phyloP scores from a whole-genome alignment of 2,888 invertebrate genomes.

The Schrankia costaestrigalis region DNA sequence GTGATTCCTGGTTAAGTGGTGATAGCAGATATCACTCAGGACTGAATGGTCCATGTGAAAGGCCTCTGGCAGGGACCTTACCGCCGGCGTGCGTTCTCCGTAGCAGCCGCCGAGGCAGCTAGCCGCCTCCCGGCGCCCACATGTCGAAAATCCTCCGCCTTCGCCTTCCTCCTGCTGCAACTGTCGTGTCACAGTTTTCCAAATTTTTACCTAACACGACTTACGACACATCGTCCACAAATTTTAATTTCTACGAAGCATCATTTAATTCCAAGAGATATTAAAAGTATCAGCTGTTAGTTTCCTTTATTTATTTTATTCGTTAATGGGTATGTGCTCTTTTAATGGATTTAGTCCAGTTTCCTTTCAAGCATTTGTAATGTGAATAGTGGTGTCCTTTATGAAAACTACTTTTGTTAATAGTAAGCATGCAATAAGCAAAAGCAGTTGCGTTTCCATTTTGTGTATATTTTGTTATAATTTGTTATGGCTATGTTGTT shows the following conservation, averaged over 20 bases:
- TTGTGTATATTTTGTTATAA: constrained; percentile 13
- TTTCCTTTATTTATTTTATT: background rate
- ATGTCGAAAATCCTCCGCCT: constrained; percentile 74
- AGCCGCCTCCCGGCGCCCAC: constrained; percentile 82
- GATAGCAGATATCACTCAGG: constrained; percentile 5
- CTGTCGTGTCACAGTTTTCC: constrained; percentile 63
- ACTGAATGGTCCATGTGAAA: constrained; percentile 24
- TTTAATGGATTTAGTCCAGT: constrained; percentile 5
- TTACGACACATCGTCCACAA: constrained; percentile 12
- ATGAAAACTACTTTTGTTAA: constrained; percentile 23
- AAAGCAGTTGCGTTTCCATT: constrained; percentile 43
- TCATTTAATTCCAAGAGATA: constrained; percentile 1
- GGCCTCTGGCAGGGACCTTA: constrained; percentile 74
- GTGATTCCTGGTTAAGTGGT: too few relatives aligned
- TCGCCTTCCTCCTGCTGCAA: constrained; percentile 78
- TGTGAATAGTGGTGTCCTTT: constrained; percentile 13
- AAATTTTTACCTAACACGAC: constrained; percentile 29
- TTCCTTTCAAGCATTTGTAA: constrained; percentile 7
- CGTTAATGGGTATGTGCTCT: constrained; percentile 9
- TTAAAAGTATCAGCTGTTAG: background rate
- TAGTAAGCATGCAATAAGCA: constrained; percentile 52
- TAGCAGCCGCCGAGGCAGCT: constrained; percentile 87
- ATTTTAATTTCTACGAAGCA: constrained; percentile 6
- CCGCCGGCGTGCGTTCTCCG: constrained; percentile 87
- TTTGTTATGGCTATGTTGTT: constrained; percentile 4